Evolutionary conservation across 2,113 vertebrate species (phyloP), one percentile per base, ranked within the genome.

Genomic region (Hydrochoerus hydrochaeris): DNA sequence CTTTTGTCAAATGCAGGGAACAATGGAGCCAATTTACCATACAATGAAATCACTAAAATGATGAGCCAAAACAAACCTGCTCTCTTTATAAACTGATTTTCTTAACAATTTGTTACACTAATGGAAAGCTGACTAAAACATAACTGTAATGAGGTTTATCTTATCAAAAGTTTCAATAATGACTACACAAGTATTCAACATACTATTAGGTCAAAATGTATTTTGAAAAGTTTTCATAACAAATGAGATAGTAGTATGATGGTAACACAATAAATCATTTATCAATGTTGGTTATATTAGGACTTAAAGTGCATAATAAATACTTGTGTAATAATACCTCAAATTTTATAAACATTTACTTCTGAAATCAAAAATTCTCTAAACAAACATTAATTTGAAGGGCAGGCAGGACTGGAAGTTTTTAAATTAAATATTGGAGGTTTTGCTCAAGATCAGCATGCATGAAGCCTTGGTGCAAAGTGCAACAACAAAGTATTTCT

Each of bases 241-340:
- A 32, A 75, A 46, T 80, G 58, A 75, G 26, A 94, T 22, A 85
- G 2, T 38, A 84, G 38, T 14, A 58, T 2, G 24, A 60, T 30
- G 41, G 19, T 57, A 57, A 7, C 44, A 77, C 8, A 85, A 26
- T n/a, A 73, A 86, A 35, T 0, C 6, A 88, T n/a, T 86, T 16
- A 28, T 1, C 28, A 69, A 58, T 41, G 67, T 1, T 93, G 71
- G 69, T 67, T 52, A 32, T 44, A 20, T 84, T 89, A 93, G 46
- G 13, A 82, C 81, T 96, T 88, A 65, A 90, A 85, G 32, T n/a
- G 44, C 41, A 73, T 26, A 67, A 24, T 73, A 93, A 86, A 44
- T 80, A 95, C 49, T 94, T 94, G 71, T 62, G n/a, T n/a, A n/a
- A 17, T 3, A 78, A 58, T 32, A 35, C 28, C 58, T 86, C 17